These are phyloP conservation scores for Xenopus laevis DNA, from an alignment of 2,113 vertebrate genomes.

Conservation along the genomic window DNA sequence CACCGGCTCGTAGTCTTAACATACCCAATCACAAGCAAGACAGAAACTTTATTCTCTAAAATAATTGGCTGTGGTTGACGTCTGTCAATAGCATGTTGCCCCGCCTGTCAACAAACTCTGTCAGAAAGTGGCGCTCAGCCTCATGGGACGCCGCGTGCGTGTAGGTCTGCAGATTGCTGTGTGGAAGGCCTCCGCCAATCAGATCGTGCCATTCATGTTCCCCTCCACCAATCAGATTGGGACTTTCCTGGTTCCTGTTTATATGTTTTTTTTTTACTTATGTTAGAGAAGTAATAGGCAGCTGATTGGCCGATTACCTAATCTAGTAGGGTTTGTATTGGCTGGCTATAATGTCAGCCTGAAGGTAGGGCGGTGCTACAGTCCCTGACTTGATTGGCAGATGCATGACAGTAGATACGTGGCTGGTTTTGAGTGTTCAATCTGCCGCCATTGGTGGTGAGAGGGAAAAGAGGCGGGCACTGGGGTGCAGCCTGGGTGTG, in stretches of 20 bases:
- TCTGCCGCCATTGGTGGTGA: conserved; percentile 8
- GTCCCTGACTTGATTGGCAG: not conserved
- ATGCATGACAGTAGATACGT: conserved; percentile 53
- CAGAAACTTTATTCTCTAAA: conserved; percentile 24
- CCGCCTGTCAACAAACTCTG: too few species aligned
- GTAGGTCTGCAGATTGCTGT: not conserved
- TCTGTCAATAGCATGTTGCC: too few species aligned
- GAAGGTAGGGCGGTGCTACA: not conserved
- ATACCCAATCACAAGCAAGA: not conserved
- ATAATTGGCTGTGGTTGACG: too few species aligned
- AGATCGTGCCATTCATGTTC: conserved; percentile 12
- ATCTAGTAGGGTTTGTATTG: not conserved
- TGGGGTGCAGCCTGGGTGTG: too few species aligned
- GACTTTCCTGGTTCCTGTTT: not conserved
- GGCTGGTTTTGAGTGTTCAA: conserved; percentile 59
- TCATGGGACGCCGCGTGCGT: conserved; percentile 6
- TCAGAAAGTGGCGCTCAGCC: not conserved
- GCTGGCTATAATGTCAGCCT: conserved; percentile 13
- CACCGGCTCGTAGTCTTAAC: conserved; percentile 6
- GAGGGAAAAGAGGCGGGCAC: not conserved
- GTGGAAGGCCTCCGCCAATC: conserved; percentile 8
- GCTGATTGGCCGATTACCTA: not conserved
- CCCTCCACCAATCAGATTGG: not conserved
- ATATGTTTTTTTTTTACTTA: too few species aligned
- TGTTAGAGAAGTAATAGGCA: not conserved